These are phyloP conservation scores for Carduelis carduelis DNA, from an alignment of 2,797 vertebrate genomes.

Conservation along the genomic window DNA sequence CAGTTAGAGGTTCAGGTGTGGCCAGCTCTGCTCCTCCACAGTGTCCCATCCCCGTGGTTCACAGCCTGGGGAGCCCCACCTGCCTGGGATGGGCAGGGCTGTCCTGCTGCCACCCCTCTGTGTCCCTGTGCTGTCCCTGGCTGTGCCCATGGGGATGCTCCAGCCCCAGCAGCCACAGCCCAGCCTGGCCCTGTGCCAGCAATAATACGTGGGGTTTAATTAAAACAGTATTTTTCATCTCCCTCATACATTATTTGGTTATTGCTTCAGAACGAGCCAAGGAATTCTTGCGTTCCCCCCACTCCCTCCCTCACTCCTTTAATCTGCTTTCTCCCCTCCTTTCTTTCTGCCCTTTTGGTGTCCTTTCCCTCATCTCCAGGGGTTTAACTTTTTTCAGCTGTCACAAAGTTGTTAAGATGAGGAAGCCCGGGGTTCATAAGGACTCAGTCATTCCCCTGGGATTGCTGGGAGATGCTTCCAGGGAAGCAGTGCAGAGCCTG, in stretches of 20 bases:
- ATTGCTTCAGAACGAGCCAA: constrained; percentile 31
- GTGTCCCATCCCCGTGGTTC: not conserved
- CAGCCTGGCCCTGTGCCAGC: not conserved
- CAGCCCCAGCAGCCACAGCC: not conserved
- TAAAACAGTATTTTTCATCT: constrained; percentile 47
- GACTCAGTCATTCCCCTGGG: rapidly evolving
- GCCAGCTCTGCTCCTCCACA: not conserved
- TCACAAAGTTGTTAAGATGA: not conserved
- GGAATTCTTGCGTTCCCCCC: constrained; percentile 1
- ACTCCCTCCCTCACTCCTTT: not conserved
- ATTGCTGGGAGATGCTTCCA: not conserved
- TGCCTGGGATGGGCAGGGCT: not conserved
- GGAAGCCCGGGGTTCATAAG: not conserved
- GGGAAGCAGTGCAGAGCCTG: not conserved
- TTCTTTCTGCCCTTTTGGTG: not conserved
- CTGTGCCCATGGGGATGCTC: not conserved
- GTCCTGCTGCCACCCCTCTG: not conserved
- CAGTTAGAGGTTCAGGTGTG: not conserved
- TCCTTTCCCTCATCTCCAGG: not conserved
- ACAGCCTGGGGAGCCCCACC: not conserved
- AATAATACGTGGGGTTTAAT: constrained; percentile 42
- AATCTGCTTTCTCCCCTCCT: not conserved
- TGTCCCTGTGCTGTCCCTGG: not conserved
- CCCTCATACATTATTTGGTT: not conserved
- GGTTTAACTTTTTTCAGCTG: not conserved